A percentile compares a stretch with the other conserved stretches of the same genome.
These are phyloP conservation scores for Micoletzkya japonica DNA, from an alignment of 2,888 invertebrate species.

Conservation along the genomic window DNA sequence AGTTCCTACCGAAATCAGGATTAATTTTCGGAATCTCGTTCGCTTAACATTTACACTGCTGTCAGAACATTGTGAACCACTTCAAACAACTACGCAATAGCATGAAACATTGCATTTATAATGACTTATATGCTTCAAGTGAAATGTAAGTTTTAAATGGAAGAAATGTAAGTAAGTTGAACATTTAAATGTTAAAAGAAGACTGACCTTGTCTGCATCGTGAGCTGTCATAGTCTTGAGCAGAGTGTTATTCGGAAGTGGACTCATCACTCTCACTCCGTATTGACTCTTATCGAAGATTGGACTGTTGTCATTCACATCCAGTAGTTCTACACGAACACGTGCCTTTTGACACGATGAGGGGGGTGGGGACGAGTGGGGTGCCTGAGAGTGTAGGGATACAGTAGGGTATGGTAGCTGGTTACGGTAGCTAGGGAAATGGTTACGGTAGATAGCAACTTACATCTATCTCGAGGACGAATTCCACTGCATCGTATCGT, in stretches of 20 bases:
- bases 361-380: background rate
- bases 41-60: too few relatives aligned
- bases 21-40: too few relatives aligned
- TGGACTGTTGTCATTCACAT: conserved; percentile 60
- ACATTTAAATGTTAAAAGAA: background rate
- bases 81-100: too few relatives aligned
- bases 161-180: background rate
- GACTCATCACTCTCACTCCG: conserved; percentile 7
- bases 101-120: background rate
- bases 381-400: background rate
- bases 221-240: conserved; percentile 16
- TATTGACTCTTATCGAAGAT: conserved; percentile 43
- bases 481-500: conserved; percentile 16
- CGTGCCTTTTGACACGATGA: conserved; percentile 27
- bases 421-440: too few relatives aligned
- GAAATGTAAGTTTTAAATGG: background rate
- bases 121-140: background rate
- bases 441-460: background rate
- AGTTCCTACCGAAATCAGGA: too few relatives aligned
- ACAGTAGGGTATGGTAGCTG: background rate
- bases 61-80: too few relatives aligned
- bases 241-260: conserved; percentile 14
- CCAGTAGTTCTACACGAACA: conserved; percentile 49
- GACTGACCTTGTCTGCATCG: conserved; percentile 17
- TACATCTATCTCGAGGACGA: conserved; percentile 14